Evolutionary conservation across 2,888 invertebrate genomes (phyloP).

Genomic region (Apocheima hispidaria): DNA sequence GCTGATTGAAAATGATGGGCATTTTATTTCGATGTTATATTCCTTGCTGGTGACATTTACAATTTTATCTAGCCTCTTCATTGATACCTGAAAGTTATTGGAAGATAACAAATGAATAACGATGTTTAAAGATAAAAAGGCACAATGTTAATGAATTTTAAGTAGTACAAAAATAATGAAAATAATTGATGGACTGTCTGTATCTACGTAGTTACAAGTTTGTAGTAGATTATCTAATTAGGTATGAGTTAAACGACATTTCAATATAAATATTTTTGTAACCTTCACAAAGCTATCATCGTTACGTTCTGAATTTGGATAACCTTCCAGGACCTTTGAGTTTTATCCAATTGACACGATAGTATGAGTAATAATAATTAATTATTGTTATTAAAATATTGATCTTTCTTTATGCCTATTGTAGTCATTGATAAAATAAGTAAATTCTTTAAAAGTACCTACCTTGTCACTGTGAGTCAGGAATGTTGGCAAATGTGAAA

Average conservation of each 20-base stretch:
- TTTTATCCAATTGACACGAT: constrained; percentile 12
- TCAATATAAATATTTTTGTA: not conserved
- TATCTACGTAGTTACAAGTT: not conserved
- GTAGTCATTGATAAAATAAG: not conserved
- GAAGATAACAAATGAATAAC: constrained; percentile 2
- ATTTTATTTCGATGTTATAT: constrained; percentile 60
- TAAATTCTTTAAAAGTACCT: constrained; percentile 65
- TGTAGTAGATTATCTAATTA: not conserved
- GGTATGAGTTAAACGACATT: not conserved
- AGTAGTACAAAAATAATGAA: not conserved
- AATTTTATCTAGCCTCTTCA: constrained; percentile 88
- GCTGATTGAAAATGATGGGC: constrained; percentile 59
- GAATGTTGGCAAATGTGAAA: constrained; percentile 91
- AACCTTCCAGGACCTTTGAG: constrained; percentile 1
- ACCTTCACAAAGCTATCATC: not conserved
- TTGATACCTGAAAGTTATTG: constrained; percentile 84
- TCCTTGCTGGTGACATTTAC: constrained; percentile 60
- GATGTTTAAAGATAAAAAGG: not conserved
- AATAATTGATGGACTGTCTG: not conserved
- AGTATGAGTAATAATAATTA: constrained; percentile 19
- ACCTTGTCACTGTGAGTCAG: constrained; percentile 89
- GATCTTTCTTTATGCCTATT: constrained; percentile 19
- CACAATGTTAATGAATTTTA: not conserved
- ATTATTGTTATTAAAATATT: not conserved
- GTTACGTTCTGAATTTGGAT: not conserved